Evolutionary conservation across 2,888 invertebrate species (phyloP), one percentile per base, ranked within the genome.

Genomic region (Eueremaeus valkanovi): DNA sequence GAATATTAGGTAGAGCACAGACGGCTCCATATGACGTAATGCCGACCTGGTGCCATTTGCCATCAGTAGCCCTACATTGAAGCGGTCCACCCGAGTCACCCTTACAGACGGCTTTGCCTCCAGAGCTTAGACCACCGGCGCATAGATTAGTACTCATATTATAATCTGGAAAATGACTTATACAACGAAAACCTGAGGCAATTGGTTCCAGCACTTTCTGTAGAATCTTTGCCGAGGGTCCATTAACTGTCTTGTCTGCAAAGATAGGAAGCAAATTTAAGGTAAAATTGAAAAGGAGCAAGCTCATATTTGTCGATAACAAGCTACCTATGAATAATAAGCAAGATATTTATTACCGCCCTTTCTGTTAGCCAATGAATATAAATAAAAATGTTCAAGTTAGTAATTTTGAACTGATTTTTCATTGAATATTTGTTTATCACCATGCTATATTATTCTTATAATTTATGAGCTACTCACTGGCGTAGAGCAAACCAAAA

Each of bases 41-140:
- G 27, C 74, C 74, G 2, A 74, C 3, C 45, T 74, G 74, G 51
- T 68, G 68, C 74, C 74, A 74, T n/a, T 21, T 9, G 5, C 27
- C 51, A 27, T 63, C 49, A 31, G 13, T 29, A 1, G 18, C 27
- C 18, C 40, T 82, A n/a, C 74, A 74, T 16, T 51, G 51, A 21
- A 63, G 63, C 13, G 74, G 74, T 36, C 74, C 55, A 16, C 74
- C 74, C 1, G 74, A 66, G 45, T 74, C 74, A 13, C n/a, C 33
- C n/a, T 5, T n/a, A 33, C 75, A 75, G 79, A 6, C 83, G 80
- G 77, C 82, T 82, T 33, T 5, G 42, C 36, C 49, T 9, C 27
- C 33, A 3, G 1, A 1, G 1, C 3, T 24, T 3, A 3, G 36
- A 16, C 13, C 58, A 9, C 58, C 58, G 8, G 21, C 55, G 21